Evolutionary conservation across 1,140 invertebrate species (phyloP).

Genomic region (Drosophila sturtevanti): DNA sequence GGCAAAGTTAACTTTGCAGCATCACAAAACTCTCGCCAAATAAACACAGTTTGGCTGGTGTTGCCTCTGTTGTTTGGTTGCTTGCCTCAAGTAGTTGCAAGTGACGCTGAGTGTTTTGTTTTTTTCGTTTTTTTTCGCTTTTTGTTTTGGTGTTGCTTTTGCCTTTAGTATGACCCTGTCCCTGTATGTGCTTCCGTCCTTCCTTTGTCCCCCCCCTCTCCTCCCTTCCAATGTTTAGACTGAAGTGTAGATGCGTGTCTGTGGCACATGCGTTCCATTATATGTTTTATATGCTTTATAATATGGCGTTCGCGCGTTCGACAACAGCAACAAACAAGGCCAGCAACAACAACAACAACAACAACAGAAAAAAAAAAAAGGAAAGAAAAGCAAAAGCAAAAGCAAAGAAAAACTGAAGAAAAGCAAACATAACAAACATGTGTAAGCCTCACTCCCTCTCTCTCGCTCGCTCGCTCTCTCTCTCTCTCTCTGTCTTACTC

Average conservation of each 20-base stretch:
- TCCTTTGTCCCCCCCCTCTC: not conserved
- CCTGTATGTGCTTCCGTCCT: not conserved
- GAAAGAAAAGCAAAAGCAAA: not conserved
- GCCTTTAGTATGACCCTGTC: not conserved
- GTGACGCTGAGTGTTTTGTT: slow-evolving; percentile 14
- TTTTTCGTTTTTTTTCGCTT: too few species aligned
- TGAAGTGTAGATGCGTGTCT: slow-evolving; percentile 19
- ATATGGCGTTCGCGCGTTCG: slow-evolving; percentile 17
- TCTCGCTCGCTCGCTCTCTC: not conserved
- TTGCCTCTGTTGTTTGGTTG: slow-evolving; percentile 3
- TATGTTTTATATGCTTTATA: slow-evolving; percentile 18
- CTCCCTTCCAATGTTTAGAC: not conserved
- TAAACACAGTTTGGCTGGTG: slow-evolving; percentile 15
- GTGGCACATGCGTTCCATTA: slow-evolving; percentile 18
- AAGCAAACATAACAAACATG: slow-evolving; percentile 17
- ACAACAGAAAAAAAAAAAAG: not conserved
- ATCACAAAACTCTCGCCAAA: slow-evolving; percentile 15
- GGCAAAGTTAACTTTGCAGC: slow-evolving; percentile 20
- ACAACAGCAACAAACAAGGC: slow-evolving; percentile 9
- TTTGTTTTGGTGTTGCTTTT: too few species aligned
- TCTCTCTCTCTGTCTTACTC: not conserved
- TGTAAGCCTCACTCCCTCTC: slow-evolving; percentile 4
- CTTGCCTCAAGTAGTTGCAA: slow-evolving; percentile 18
- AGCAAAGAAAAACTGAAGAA: slow-evolving; percentile 8
- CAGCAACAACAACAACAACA: too few species aligned